These are phyloP conservation scores for Bubo bubo DNA, from an alignment of 2,113 vertebrate genomes.

Conservation along the genomic window DNA sequence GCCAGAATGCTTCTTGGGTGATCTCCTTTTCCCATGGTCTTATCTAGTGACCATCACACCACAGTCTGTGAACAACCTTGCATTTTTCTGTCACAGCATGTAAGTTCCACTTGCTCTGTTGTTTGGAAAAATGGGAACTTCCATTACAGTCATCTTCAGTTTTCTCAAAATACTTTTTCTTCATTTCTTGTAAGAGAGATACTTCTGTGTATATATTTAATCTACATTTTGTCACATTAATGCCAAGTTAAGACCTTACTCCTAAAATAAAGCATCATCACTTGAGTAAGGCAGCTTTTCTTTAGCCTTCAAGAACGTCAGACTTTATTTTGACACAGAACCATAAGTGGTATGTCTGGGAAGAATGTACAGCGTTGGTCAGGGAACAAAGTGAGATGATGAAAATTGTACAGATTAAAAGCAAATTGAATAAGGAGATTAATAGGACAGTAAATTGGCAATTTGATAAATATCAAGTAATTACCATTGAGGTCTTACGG, in stretches of 20 bases:
- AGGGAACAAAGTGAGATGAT: background rate
- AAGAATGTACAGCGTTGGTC: accelerated
- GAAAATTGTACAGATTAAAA: background rate
- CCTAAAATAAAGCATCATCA: background rate
- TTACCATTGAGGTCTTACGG: conserved; percentile 88
- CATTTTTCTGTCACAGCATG: background rate
- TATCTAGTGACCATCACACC: background rate
- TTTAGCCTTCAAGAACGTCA: background rate
- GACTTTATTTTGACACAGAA: background rate
- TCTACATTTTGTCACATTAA: background rate
- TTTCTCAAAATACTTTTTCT: background rate
- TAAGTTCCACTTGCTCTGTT: background rate
- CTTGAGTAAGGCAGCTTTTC: background rate
- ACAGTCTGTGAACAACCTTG: background rate
- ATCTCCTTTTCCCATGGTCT: background rate
- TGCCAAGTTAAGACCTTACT: background rate
- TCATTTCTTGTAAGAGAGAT: background rate
- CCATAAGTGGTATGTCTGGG: background rate
- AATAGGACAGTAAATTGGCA: background rate
- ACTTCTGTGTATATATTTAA: background rate
- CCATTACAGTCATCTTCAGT: background rate
- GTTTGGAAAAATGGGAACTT: background rate
- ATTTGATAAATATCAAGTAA: background rate
- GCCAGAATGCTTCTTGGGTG: background rate
- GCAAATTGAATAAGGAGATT: background rate